phyloP scores from a whole-genome alignment of 1,140 invertebrate species.

The Euura lappo region DNA sequence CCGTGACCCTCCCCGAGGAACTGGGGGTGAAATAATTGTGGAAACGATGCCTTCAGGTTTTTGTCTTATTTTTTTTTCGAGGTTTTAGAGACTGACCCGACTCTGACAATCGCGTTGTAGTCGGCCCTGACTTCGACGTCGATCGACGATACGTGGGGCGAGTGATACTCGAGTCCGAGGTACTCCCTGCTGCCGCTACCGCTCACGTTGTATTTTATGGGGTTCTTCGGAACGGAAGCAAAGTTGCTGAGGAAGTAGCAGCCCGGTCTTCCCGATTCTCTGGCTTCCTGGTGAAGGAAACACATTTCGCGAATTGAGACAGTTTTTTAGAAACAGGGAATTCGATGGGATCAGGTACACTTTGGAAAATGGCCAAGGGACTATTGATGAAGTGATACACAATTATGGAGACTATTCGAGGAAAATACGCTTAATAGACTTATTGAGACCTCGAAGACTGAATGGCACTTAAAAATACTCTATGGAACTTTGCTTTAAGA shows the following conservation, averaged over 20 bases:
- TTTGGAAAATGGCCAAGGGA: too few species aligned
- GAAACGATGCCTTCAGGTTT: background rate
- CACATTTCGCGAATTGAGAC: too few species aligned
- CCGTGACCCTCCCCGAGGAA: slow-evolving; percentile 49
- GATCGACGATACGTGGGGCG: slow-evolving; percentile 47
- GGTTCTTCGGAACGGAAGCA: slow-evolving; percentile 49
- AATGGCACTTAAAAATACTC: too few species aligned
- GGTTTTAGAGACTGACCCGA: slow-evolving; percentile 36
- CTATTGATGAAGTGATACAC: too few species aligned
- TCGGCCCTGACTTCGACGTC: slow-evolving; percentile 56
- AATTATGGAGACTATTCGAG: too few species aligned
- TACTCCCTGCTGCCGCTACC: slow-evolving; percentile 45
- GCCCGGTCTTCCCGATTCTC: slow-evolving; percentile 46
- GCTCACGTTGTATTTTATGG: slow-evolving; percentile 50
- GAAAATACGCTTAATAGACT: too few species aligned
- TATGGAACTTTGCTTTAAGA: too few species aligned
- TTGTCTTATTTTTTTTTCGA: background rate
- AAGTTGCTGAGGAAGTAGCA: slow-evolving; percentile 61
- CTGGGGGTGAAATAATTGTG: slow-evolving; percentile 21
- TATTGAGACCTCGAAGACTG: too few species aligned
- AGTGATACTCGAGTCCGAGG: slow-evolving; percentile 49
- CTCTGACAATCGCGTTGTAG: slow-evolving; percentile 51
- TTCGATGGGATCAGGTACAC: too few species aligned
- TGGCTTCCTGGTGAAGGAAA: slow-evolving; percentile 36
- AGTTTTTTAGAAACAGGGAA: too few species aligned